Percentiles rank a stretch among this genome's conserved stretches.
Evolutionary conservation across 2,888 invertebrate genomes (phyloP).

Genomic region (Drepanosiphum platanoidis): DNA sequence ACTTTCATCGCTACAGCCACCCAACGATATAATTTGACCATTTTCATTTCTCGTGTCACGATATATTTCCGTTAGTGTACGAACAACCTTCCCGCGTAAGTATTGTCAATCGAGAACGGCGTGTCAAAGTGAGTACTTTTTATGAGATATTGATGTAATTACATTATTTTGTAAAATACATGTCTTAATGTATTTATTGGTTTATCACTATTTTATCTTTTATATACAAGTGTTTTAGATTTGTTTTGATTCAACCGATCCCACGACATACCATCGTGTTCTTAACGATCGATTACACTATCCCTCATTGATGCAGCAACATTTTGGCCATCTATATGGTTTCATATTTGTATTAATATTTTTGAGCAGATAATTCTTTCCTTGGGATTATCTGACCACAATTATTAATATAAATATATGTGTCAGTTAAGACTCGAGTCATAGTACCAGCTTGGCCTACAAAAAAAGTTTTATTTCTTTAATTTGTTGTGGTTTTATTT

Average conservation of each 20-base stretch:
- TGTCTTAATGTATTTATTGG: background rate
- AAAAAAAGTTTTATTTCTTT: too few relatives aligned
- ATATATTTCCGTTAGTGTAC: background rate
- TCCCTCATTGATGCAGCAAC: background rate
- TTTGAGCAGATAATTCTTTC: constrained; percentile 39
- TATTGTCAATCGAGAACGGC: background rate
- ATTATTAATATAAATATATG: constrained; percentile 1
- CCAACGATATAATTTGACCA: constrained; percentile 13
- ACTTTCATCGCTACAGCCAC: background rate
- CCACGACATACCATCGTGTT: background rate
- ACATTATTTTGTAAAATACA: background rate
- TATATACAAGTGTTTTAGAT: background rate
- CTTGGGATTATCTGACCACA: constrained; percentile 45
- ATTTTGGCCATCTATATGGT: background rate
- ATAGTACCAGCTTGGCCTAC: background rate
- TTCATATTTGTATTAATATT: constrained; percentile 1
- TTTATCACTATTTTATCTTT: constrained; percentile 1
- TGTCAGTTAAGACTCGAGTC: background rate
- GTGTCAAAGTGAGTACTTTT: background rate
- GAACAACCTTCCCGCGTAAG: background rate
- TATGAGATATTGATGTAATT: background rate
- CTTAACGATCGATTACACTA: background rate
- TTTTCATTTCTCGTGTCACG: background rate
- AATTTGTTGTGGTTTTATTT: background rate
- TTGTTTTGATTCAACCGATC: background rate